Base-by-base conservation (phyloP, 2,113 vertebrate genomes). In the Lycocorax pyrrhopterus region DNA sequence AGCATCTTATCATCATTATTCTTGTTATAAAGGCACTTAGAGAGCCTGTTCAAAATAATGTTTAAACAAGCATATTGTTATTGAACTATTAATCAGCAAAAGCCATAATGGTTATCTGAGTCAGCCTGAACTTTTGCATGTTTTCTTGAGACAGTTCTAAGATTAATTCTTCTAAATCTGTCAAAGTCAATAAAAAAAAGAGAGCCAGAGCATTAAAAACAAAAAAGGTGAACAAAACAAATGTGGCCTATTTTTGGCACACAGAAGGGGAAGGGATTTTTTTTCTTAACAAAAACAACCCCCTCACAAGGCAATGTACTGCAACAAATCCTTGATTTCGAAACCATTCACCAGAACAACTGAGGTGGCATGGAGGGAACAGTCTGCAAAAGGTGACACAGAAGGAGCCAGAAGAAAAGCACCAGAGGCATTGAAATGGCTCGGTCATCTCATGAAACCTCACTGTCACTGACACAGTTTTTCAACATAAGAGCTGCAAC, bases 91-190 rank as follows among this genome's bases (percentile, higher is more conserved):
- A 86, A 90, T 94, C 87, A 82, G 56, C 53, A 89, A 90, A 93
- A 92, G 60, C 32, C 0, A 0, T 64, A 88, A 90, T 1, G 0
- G 73, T 89, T 94, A 95, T 86, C 75, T 86, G 83, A 94, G 90
- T 92, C 88, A 86, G 76, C 35, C 53, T 95, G 94, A 96, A 96
- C 96, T 94, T 94, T 84, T 75, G 85, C n/a, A 60, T 92, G 69
- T 82, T 96, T 95, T 95, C 85, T 66, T 95, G 79, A 95, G 90
- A 93, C 68, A 69, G 46, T 91, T 63, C 58, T 82, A 88, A 93
- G 84, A 91, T 87, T 91, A 95, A 86, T 30, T 64, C 85, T 81
- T 90, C 56, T 93, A 93, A 86, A 94, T 88, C 90, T 74, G 66
- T 95, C 87, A 94, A 93, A 87, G 74, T 76, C 56, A 96, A 77